Conservation (phyloP, 2,113 vertebrate species). For the Tautogolabrus adspersus region DNA sequence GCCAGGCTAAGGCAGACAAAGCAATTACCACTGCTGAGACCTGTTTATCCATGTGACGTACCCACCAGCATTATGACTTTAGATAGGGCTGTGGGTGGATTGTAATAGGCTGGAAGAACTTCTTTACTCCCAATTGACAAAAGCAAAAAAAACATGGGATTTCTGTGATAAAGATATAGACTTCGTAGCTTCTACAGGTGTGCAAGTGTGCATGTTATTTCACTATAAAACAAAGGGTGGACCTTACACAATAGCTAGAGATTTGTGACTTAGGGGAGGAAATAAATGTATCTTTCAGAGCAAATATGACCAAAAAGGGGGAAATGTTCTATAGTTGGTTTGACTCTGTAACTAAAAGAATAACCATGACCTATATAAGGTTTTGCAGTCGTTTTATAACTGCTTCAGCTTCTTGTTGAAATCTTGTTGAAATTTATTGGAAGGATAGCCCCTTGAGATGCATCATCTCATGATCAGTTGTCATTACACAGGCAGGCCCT, state of each 20-base stretch:
- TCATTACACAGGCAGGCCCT: background rate
- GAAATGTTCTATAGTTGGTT: background rate
- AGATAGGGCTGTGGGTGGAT: conserved; percentile 26
- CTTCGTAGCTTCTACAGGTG: background rate
- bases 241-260: no score
- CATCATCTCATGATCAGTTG: conserved; percentile 19
- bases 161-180: background rate
- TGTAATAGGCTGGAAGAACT: background rate
- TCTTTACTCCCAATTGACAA: conserved; percentile 14
- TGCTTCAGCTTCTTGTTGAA: no score
- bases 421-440: no score
- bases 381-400: no score
- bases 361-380: no score
- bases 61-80: conserved; percentile 29
- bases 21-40: conserved; percentile 63
- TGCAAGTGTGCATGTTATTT: background rate
- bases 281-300: background rate
- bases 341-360: background rate
- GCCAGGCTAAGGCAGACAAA: conserved; percentile 41
- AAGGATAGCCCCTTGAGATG: no score
- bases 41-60: conserved; percentile 59
- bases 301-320: background rate
- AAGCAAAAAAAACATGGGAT: conserved; percentile 5
- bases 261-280: background rate
- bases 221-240: background rate